Evolutionary conservation across 2,797 vertebrate genomes (phyloP).

Genomic region (Phaenicophaeus curvirostris): DNA sequence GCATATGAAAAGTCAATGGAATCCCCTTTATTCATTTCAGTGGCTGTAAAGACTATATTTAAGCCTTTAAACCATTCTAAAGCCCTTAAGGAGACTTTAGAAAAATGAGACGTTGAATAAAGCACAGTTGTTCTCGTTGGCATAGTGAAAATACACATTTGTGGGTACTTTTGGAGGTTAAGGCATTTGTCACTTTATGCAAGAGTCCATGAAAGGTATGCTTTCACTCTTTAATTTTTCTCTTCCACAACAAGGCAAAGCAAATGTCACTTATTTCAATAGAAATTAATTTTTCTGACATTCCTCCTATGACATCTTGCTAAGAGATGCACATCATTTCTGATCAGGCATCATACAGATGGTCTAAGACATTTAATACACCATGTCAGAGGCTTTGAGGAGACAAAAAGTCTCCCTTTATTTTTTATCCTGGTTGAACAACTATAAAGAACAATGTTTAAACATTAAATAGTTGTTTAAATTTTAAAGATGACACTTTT

Average conservation of each 20-base stretch:
- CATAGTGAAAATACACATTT: background rate
- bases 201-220: background rate
- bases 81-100: background rate
- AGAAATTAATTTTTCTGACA: background rate
- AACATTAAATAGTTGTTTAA: background rate
- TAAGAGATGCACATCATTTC: background rate
- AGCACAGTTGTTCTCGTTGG: background rate
- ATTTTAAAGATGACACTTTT: background rate
- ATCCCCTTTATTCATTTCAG: background rate
- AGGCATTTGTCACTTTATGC: background rate
- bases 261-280: background rate
- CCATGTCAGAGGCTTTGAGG: background rate
- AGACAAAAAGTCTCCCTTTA: background rate
- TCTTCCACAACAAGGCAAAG: background rate
- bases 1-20: background rate
- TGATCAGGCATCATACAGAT: background rate
- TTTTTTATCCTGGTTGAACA: background rate
- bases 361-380: background rate
- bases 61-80: background rate
- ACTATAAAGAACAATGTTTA: background rate
- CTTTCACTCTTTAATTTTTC: background rate
- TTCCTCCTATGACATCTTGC: rapidly evolving
- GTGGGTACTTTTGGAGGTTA: background rate
- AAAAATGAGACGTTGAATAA: background rate
- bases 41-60: background rate